A percentile compares a stretch with the other conserved stretches of the same genome.
These are phyloP conservation scores for Bubo scandiacus DNA, from an alignment of 2,113 vertebrate species.

Conservation along the genomic window DNA sequence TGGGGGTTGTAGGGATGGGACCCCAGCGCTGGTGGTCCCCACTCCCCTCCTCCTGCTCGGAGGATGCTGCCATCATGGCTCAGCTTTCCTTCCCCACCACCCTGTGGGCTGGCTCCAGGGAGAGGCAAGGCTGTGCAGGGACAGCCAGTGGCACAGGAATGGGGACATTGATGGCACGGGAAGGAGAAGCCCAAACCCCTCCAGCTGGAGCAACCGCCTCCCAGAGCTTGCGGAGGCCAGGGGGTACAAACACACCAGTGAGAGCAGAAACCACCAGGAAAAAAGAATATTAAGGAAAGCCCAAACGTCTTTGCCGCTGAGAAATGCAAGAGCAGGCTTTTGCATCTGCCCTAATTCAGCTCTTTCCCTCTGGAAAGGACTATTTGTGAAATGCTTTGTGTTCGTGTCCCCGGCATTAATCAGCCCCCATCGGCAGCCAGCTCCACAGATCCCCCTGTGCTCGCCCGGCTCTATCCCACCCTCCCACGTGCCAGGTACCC, in stretches of 20 bases:
- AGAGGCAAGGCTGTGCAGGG: not conserved
- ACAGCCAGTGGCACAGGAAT: not conserved
- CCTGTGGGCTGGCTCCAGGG: not conserved
- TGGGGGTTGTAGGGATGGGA: not conserved
- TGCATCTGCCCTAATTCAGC: not conserved
- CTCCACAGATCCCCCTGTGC: not conserved
- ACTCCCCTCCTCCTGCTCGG: not conserved
- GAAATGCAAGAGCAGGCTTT: not conserved
- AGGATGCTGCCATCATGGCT: not conserved
- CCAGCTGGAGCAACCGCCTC: not conserved
- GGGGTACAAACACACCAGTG: not conserved
- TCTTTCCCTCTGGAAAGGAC: slow-evolving; percentile 6
- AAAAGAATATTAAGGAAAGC: not conserved
- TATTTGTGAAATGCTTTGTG: slow-evolving; percentile 14
- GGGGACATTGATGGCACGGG: not conserved
- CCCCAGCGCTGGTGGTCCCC: not conserved
- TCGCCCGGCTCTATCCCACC: not conserved
- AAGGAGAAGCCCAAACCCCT: slow-evolving; percentile 1
- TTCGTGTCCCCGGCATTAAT: not conserved
- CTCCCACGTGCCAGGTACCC: not conserved
- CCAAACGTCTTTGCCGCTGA: not conserved
- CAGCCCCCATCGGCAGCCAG: not conserved
- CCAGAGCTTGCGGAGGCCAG: fast-evolving
- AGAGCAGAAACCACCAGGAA: not conserved
- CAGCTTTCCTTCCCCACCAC: not conserved